Evolutionary conservation across 2,113 vertebrate species (phyloP).

Genomic region (Theristicus caerulescens): DNA sequence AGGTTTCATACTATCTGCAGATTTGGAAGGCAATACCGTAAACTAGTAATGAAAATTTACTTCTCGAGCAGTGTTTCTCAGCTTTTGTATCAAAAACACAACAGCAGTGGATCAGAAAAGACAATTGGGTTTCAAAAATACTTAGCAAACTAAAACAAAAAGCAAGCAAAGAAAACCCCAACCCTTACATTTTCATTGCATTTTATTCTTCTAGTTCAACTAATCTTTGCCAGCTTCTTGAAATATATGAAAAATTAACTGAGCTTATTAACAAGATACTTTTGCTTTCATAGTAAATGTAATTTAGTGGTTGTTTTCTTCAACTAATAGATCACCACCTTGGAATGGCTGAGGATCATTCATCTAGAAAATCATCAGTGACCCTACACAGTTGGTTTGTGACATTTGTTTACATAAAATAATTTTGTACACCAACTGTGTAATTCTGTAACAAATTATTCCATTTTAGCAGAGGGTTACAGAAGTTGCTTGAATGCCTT

Average conservation of each 20-base stretch:
- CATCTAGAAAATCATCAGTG: background rate
- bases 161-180: background rate
- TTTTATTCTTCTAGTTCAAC: background rate
- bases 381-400: background rate
- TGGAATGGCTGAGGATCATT: background rate
- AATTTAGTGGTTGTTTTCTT: background rate
- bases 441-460: background rate
- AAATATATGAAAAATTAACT: background rate
- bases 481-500: background rate
- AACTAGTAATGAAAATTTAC: background rate
- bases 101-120: background rate
- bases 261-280: background rate
- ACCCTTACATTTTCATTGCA: background rate
- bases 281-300: background rate
- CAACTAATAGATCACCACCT: background rate
- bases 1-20: background rate
- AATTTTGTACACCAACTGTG: background rate
- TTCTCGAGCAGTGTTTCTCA: background rate
- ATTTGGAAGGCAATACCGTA: background rate
- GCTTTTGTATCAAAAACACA: background rate
- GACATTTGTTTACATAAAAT: background rate
- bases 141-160: background rate
- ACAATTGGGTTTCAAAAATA: background rate
- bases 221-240: background rate
- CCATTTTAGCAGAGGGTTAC: background rate